A percentile compares a stretch with the other conserved stretches of the same genome.
Conservation (phyloP, 2,888 invertebrate genomes). For the Metallyticus violacea region DNA sequence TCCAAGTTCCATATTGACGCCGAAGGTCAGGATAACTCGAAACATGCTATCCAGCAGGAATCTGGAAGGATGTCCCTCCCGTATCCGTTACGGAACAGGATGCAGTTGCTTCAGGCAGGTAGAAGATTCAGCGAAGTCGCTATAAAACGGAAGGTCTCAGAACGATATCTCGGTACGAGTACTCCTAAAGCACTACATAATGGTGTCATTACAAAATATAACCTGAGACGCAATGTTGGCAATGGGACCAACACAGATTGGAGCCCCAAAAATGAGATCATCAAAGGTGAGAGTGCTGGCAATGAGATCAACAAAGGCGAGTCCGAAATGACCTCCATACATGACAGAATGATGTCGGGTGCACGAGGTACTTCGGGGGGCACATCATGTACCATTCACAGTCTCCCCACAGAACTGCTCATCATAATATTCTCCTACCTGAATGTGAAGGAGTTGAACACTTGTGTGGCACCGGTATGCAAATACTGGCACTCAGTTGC, state of each 20-base stretch:
- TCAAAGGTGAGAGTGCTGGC: not conserved
- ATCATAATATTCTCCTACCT: not conserved
- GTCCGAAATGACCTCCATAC: too few species aligned
- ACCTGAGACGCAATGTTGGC: not conserved
- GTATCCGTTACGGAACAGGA: not conserved
- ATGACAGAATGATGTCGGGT: not conserved
- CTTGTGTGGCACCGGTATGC: not conserved
- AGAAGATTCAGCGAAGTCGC: not conserved
- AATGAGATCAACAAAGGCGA: not conserved
- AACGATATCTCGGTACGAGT: too few species aligned
- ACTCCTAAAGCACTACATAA: not conserved
- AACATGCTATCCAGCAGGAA: not conserved
- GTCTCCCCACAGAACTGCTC: not conserved
- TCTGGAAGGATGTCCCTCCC: not conserved
- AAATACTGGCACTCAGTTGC: not conserved
- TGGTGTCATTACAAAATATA: not conserved
- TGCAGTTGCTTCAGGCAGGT: not conserved
- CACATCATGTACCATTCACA: not conserved
- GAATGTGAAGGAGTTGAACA: not conserved
- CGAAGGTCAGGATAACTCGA: not conserved
- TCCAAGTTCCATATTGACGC: not conserved
- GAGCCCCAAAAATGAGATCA: not conserved
- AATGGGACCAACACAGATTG: not conserved
- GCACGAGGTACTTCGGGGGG: not conserved
- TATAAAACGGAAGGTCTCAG: not conserved